Evolutionary conservation across 2,797 vertebrate genomes (phyloP).

Genomic region (Amniataba percoides): DNA sequence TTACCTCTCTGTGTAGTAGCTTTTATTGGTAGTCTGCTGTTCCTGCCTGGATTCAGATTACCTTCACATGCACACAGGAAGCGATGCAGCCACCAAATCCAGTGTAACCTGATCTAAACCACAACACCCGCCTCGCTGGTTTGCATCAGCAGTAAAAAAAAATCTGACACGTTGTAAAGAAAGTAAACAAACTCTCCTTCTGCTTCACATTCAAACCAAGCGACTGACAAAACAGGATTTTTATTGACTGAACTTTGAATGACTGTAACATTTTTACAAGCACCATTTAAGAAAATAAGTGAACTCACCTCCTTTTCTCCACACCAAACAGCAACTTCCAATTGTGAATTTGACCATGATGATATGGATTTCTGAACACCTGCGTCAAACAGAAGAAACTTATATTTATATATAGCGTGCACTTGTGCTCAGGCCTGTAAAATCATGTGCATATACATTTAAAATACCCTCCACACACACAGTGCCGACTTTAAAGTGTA

Average conservation of each 20-base stretch:
- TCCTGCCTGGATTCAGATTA: not conserved
- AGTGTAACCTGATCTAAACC: not conserved
- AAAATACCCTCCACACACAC: no score
- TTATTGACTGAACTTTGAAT: not conserved
- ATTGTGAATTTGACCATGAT: conserved; percentile 90
- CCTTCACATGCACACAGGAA: not conserved
- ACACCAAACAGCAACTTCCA: conserved; percentile 96
- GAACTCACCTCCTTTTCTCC: conserved; percentile 88
- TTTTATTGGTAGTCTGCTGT: not conserved
- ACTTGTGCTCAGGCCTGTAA: no score
- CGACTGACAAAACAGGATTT: not conserved
- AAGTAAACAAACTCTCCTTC: not conserved
- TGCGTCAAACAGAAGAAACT: conserved; percentile 62
- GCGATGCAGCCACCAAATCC: no score
- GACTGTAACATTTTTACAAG: not conserved
- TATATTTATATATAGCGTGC: no score
- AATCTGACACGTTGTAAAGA: no score
- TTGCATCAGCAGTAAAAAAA: no score
- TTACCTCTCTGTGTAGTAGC: not conserved
- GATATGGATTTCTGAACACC: conserved; percentile 94
- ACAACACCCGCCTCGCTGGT: not conserved
- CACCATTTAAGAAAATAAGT: not conserved
- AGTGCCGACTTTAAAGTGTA: not conserved
- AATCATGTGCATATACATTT: not conserved
- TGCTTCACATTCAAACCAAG: no score